Evolutionary conservation across 2,113 vertebrate species (phyloP).

Genomic region (Amazona vittata): DNA sequence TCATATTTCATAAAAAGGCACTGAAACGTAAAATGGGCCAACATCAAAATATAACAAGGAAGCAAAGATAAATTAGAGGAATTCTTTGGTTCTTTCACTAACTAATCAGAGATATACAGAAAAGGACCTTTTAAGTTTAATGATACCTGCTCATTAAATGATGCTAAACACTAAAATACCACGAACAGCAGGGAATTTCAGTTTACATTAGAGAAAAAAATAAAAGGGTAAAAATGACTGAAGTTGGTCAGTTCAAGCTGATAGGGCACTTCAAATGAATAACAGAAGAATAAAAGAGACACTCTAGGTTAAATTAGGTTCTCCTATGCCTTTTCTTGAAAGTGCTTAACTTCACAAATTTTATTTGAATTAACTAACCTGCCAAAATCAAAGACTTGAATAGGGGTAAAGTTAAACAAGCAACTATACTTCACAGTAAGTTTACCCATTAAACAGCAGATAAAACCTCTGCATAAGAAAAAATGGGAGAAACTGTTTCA

Average conservation of each 20-base stretch:
- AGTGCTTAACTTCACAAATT: conserved; percentile 90
- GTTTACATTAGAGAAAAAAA: conserved; percentile 95
- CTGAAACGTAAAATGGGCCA: conserved; percentile 75
- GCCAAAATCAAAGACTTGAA: conserved; percentile 91
- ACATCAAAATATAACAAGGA: conserved; percentile 81
- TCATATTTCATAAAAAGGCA: conserved; percentile 74
- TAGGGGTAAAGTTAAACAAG: conserved; percentile 93
- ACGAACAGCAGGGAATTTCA: conserved; percentile 91
- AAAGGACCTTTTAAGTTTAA: conserved; percentile 90
- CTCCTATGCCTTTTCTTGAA: conserved; percentile 86
- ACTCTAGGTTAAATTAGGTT: conserved; percentile 99
- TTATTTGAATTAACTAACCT: conserved; percentile 95
- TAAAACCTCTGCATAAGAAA: conserved; percentile 85
- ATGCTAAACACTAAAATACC: conserved; percentile 93
- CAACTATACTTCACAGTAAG: conserved; percentile 89
- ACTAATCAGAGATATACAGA: conserved; percentile 84
- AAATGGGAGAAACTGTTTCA: conserved; percentile 64
- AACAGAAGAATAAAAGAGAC: conserved; percentile 90
- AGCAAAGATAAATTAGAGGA: conserved; percentile 81
- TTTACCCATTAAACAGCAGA: conserved; percentile 91
- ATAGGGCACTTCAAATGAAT: conserved; percentile 97
- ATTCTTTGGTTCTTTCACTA: conserved; percentile 82
- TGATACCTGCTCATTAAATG: conserved; percentile 94
- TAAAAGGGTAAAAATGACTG: conserved; percentile 95
- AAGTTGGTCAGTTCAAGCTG: conserved; percentile 98